These are phyloP conservation scores for Pogonus chalceus DNA, from an alignment of 1,140 invertebrate genomes.

Conservation along the genomic window DNA sequence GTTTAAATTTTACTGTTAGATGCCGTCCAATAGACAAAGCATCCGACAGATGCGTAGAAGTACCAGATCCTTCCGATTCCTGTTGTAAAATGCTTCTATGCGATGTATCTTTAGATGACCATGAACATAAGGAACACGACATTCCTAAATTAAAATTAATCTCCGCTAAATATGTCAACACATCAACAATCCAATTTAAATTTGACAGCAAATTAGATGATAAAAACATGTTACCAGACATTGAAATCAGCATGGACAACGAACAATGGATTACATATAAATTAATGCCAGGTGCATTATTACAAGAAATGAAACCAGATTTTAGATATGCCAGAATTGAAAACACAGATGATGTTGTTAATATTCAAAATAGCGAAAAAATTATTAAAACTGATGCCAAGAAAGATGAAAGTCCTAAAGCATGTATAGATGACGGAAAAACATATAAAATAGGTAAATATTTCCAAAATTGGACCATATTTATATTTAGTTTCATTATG, in stretches of 20 bases:
- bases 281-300: constrained; percentile 29
- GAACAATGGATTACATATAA: constrained; percentile 31
- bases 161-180: constrained; percentile 32
- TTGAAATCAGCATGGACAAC: constrained; percentile 36
- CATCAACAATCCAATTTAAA: constrained; percentile 30
- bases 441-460: constrained; percentile 39
- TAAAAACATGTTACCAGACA: constrained; percentile 23
- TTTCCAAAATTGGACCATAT: too few relatives aligned
- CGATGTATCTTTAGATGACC: constrained; percentile 64
- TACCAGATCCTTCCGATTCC: constrained; percentile 63
- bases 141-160: constrained; percentile 25
- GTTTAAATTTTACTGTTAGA: constrained; percentile 28
- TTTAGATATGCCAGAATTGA: constrained; percentile 28
- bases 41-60: constrained; percentile 59
- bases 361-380: constrained; percentile 16
- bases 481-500: too few relatives aligned
- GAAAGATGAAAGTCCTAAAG: constrained; percentile 8
- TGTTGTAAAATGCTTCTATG: constrained; percentile 78
- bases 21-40: constrained; percentile 42
- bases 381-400: constrained; percentile 10
- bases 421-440: constrained; percentile 48
- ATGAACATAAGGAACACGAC: constrained; percentile 41
- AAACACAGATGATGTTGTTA: constrained; percentile 25
- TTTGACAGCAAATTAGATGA: constrained; percentile 28
- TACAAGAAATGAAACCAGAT: constrained; percentile 26